A percentile compares a stretch with the other conserved stretches of the same genome.
Conservation (phyloP, 1,140 invertebrate species). For the Drosophila tsacasi region DNA sequence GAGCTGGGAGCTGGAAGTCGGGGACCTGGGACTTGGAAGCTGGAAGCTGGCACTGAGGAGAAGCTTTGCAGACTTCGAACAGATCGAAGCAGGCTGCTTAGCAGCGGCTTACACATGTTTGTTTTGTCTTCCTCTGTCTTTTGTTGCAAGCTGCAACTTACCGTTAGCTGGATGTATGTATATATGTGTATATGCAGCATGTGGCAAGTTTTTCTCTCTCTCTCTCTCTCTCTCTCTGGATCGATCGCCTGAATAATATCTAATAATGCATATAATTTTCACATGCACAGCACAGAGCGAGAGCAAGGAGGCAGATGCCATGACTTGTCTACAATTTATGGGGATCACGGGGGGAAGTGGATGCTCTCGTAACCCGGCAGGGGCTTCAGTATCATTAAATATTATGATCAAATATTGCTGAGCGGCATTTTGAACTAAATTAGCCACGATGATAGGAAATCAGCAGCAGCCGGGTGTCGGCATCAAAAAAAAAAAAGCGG, state of each 20-base stretch:
- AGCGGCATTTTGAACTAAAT: slow-evolving; percentile 57
- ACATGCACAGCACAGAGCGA: slow-evolving; percentile 56
- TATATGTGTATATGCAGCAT: slow-evolving; percentile 10
- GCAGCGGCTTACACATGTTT: slow-evolving; percentile 80
- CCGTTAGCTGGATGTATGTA: slow-evolving; percentile 41
- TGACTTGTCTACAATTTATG: slow-evolving; percentile 6
- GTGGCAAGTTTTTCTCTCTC: slow-evolving; percentile 29
- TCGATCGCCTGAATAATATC: slow-evolving; percentile 69
- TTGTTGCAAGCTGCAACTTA: slow-evolving; percentile 59
- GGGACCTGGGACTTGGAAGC: background rate
- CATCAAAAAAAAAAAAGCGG: slow-evolving; percentile 5
- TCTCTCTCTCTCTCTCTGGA: slow-evolving; percentile 2
- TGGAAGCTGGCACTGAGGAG: slow-evolving; percentile 1
- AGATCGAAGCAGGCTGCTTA: slow-evolving; percentile 71
- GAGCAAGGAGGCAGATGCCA: background rate
- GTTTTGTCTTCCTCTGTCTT: slow-evolving; percentile 69
- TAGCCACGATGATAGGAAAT: slow-evolving; percentile 49
- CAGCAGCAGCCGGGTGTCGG: slow-evolving; percentile 13
- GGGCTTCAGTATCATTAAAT: slow-evolving; percentile 67
- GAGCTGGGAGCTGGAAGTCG: background rate
- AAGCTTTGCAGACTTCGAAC: slow-evolving; percentile 9
- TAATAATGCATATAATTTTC: slow-evolving; percentile 83
- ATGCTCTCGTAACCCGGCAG: slow-evolving; percentile 47
- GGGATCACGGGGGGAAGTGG: background rate
- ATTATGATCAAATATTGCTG: slow-evolving; percentile 77